Evolutionary conservation across 1,140 invertebrate species (phyloP), one percentile per base, ranked within the genome.

Genomic region (Musca vetustissima): DNA sequence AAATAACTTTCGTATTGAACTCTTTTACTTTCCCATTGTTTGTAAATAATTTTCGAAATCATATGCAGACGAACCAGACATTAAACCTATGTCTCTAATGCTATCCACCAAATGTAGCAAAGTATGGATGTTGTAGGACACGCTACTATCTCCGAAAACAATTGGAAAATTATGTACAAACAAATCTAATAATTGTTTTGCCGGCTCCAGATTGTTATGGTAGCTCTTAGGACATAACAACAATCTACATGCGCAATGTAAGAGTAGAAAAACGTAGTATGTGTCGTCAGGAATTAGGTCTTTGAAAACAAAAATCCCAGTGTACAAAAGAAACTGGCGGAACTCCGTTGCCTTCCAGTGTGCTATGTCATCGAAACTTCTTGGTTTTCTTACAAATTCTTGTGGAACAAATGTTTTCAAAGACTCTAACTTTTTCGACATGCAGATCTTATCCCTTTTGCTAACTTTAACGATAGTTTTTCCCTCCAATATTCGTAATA

Each of bases 321-420:
- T 66, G 25, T 71, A 71, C 8, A 71, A 17, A 19, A 66, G 25
- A n/a, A n/a, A n/a, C n/a, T n/a, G n/a, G n/a, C n/a, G n/a, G n/a
- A n/a, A n/a, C n/a, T n/a, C n/a, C n/a, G 84, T 85, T 8, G 83
- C 85, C 73, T 86, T 86, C 82, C 82, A 86, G 43, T 74, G 64
- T 6, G 77, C 72, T 32, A 83, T 21, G 49, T 85, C 80, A 21
- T 61, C 32, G 3, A 85, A 69, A 22, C 65, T 47, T 67, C 83
- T 72, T 13, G 83, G 79, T 70, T 83, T 83, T 70, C 53, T 4
- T 21, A 15, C 7, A 21, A 68, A 68, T 47, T 68, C 53, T 25
- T 59, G 17, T n/a, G 53, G 32, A 24, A 24, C 25, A 47, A 19
- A 25, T 25, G 28, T 36, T 36, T 47, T 59, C 7, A 68, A 25